Conservation (phyloP, 2,797 vertebrate species). For the Furcifer pardalis region DNA sequence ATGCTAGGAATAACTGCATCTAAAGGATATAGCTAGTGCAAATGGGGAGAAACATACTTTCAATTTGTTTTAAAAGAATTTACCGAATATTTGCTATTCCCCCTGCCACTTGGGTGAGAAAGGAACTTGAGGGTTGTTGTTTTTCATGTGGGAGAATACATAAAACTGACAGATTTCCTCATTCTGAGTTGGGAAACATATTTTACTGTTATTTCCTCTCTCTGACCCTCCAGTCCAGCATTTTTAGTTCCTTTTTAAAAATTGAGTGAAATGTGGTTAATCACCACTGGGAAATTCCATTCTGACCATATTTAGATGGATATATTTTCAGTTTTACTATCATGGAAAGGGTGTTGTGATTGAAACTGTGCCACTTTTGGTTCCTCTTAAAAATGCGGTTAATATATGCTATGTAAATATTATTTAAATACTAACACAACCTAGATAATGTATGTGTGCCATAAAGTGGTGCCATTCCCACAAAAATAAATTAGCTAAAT, state of each 20-base stretch:
- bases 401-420: neutral
- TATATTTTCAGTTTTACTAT: neutral
- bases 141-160: neutral
- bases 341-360: neutral
- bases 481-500: neutral
- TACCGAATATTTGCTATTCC: neutral
- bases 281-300: neutral
- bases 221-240: neutral
- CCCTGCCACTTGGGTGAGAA: too few relatives aligned
- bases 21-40: neutral
- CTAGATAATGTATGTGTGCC: fast-evolving
- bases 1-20: neutral
- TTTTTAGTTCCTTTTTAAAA: neutral
- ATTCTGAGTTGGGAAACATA: neutral
- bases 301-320: neutral
- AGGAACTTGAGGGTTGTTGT: neutral
- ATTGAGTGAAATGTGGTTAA: neutral
- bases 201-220: neutral
- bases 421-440: neutral
- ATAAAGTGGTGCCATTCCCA: slow-evolving; percentile 12
- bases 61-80: neutral
- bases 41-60: neutral
- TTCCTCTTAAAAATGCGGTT: neutral
- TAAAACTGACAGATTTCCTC: neutral
- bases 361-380: neutral